phyloP scores from a whole-genome alignment of 1,140 invertebrate genomes.

The Drosophila simulans region DNA sequence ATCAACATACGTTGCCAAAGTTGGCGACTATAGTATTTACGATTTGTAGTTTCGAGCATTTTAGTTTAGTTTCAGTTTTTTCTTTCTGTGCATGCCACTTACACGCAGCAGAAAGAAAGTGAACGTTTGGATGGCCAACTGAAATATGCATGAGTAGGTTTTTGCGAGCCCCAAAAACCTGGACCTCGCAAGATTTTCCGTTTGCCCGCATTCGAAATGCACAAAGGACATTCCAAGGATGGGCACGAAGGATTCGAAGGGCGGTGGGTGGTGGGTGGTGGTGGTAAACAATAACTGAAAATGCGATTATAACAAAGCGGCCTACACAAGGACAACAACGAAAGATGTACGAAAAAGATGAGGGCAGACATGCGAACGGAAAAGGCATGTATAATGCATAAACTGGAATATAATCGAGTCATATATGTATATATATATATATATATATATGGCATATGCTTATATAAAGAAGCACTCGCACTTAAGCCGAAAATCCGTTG shows the following conservation, averaged over 20 bases:
- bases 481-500: constrained; percentile 56
- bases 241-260: neutral
- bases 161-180: constrained; percentile 1
- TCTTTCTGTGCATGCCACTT: neutral
- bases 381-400: constrained; percentile 56
- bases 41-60: no score
- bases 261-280: neutral
- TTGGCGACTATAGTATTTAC: neutral
- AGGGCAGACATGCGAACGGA: constrained; percentile 18
- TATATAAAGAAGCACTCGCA: constrained; percentile 3
- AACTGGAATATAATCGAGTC: constrained; percentile 74
- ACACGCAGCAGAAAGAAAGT: neutral
- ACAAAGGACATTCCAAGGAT: constrained; percentile 42
- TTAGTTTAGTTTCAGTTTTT: neutral
- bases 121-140: constrained; percentile 13
- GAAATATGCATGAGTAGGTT: constrained; percentile 49
- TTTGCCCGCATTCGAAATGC: constrained; percentile 55
- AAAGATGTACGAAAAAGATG: constrained; percentile 6
- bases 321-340: constrained; percentile 19
- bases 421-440: constrained; percentile 29
- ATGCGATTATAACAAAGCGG: constrained; percentile 47
- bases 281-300: constrained; percentile 42
- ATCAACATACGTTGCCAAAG: neutral
- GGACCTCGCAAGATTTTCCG: constrained; percentile 15
- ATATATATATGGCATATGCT: constrained; percentile 1